A percentile compares a stretch with the other conserved stretches of the same genome.
These are phyloP conservation scores for Malthinus seriepunctatus DNA, from an alignment of 2,888 invertebrate genomes.

Conservation along the genomic window DNA sequence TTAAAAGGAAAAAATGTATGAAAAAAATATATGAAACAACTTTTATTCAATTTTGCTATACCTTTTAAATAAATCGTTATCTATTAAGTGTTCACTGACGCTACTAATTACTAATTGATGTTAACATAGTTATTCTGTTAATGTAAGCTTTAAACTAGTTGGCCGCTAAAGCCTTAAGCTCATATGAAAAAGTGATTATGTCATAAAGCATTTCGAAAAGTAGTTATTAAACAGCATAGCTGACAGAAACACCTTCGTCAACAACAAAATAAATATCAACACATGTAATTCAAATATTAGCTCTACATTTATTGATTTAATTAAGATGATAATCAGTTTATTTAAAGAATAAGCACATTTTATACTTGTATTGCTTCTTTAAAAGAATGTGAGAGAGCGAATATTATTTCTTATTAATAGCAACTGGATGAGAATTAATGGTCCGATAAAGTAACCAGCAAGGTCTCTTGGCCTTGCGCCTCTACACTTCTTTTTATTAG, in stretches of 20 bases:
- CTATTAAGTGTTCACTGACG: slow-evolving; percentile 18
- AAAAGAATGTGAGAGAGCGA: too few relatives aligned
- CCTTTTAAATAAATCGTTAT: slow-evolving; percentile 17
- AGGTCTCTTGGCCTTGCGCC: too few relatives aligned
- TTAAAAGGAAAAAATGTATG: too few relatives aligned
- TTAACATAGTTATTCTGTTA: slow-evolving; percentile 23
- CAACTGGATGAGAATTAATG: too few relatives aligned
- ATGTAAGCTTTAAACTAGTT: slow-evolving; percentile 24
- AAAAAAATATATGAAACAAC: too few relatives aligned
- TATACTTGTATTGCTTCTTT: too few relatives aligned
- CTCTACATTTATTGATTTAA: too few relatives aligned
- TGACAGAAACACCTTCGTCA: slow-evolving; percentile 12
- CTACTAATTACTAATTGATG: slow-evolving; percentile 24
- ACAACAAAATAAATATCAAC: slow-evolving; percentile 12
- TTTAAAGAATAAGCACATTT: too few relatives aligned
- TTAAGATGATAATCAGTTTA: too few relatives aligned
- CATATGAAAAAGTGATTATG: slow-evolving; percentile 21
- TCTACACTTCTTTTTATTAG: too few relatives aligned
- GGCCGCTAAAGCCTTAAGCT: slow-evolving; percentile 17
- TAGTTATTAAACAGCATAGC: slow-evolving; percentile 22
- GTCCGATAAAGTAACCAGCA: too few relatives aligned
- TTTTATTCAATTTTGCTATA: slow-evolving; percentile 13
- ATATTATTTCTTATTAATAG: too few relatives aligned
- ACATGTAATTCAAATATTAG: neutral
- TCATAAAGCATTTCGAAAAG: slow-evolving; percentile 21